phyloP scores from a whole-genome alignment of 53 echinoderm and acorn worm species.

The Pentamera pediparva region DNA sequence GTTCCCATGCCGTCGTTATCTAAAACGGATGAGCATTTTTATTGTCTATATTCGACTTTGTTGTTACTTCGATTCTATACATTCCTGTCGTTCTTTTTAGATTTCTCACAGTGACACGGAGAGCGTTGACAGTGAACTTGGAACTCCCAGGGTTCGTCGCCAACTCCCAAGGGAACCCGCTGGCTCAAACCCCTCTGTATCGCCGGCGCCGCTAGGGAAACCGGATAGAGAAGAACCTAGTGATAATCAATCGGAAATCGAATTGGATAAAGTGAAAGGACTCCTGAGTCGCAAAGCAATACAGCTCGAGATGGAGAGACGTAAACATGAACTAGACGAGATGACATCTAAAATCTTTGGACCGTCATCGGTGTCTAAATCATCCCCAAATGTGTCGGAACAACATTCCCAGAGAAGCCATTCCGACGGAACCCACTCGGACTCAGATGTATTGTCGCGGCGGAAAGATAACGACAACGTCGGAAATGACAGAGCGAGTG shows the following conservation, averaged over 20 bases:
- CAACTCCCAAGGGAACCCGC: slow-evolving; percentile 76
- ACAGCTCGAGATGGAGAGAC: slow-evolving; percentile 73
- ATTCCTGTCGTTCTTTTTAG: slow-evolving; percentile 5
- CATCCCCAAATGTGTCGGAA: background rate
- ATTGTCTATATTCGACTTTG: too few relatives aligned
- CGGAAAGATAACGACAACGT: slow-evolving; percentile 36
- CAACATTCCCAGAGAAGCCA: slow-evolving; percentile 41
- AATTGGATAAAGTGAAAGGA: slow-evolving; percentile 73
- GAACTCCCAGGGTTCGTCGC: slow-evolving; percentile 71
- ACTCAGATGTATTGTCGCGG: slow-evolving; percentile 57
- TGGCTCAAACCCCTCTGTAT: slow-evolving; percentile 54
- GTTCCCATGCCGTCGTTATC: too few relatives aligned
- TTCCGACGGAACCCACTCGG: slow-evolving; percentile 69
- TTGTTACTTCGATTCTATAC: background rate
- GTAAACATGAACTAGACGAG: slow-evolving; percentile 67
- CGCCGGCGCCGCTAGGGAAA: slow-evolving; percentile 42
- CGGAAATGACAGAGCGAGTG: slow-evolving; percentile 10
- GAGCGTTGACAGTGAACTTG: slow-evolving; percentile 84
- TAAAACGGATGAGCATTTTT: too few relatives aligned
- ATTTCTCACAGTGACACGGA: slow-evolving; percentile 85
- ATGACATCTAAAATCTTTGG: slow-evolving; percentile 54
- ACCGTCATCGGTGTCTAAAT: background rate
- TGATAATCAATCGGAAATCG: slow-evolving; percentile 62
- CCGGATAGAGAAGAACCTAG: slow-evolving; percentile 40
- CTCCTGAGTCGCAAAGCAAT: slow-evolving; percentile 83